Conservation (phyloP, 2,888 invertebrate species). For the Dryobotodes eremita region DNA sequence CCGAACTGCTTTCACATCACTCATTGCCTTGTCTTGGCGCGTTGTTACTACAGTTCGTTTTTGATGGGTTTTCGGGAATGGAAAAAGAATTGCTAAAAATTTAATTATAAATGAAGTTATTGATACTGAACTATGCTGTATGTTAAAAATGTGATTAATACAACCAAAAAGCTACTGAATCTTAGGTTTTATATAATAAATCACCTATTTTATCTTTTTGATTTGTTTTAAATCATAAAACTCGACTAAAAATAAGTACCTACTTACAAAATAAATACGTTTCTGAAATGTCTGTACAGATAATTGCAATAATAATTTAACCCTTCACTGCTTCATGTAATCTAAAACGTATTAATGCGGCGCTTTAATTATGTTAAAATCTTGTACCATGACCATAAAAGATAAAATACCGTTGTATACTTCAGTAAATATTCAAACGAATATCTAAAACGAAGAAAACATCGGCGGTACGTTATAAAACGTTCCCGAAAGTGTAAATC, state of each 20-base stretch:
- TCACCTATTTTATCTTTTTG: neutral
- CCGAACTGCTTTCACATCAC: conserved; percentile 70
- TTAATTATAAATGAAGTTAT: conserved; percentile 4
- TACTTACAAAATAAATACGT: neutral
- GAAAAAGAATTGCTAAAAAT: conserved; percentile 23
- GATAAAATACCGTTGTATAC: neutral
- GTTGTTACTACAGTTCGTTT: conserved; percentile 50
- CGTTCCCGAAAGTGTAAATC: conserved; percentile 61
- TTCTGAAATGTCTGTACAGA: neutral
- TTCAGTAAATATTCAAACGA: neutral
- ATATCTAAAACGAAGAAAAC: conserved; percentile 31
- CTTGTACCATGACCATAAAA: neutral
- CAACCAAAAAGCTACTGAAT: neutral
- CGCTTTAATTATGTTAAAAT: neutral
- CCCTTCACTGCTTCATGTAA: neutral
- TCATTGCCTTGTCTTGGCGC: conserved; percentile 70
- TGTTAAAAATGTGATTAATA: neutral
- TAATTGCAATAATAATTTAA: conserved; percentile 1
- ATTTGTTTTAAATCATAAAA: neutral
- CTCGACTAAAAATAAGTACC: neutral
- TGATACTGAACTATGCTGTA: too few species aligned
- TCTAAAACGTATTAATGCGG: neutral
- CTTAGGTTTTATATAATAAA: neutral
- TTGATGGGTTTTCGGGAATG: conserved; percentile 51
- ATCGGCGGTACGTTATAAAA: conserved; percentile 44